phyloP scores from a whole-genome alignment of 2,797 vertebrate species.

The Rhyacichthys aspro region DNA sequence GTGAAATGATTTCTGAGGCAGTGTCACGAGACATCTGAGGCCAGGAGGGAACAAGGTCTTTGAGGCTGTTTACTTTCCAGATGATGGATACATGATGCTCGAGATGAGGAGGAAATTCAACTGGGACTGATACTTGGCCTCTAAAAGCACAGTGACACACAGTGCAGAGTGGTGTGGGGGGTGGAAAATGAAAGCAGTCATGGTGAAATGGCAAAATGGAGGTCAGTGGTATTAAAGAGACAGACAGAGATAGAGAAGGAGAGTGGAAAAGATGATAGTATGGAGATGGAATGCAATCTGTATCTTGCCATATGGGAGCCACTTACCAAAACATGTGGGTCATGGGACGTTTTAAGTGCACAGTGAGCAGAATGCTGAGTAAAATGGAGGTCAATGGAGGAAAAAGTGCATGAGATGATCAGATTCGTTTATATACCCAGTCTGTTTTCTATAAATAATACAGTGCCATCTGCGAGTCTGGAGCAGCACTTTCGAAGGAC shows the following conservation, averaged over 20 bases:
- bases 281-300: constrained; percentile 12
- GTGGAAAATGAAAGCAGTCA: constrained; percentile 15
- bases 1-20: constrained; percentile 2
- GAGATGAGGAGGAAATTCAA: constrained; percentile 20
- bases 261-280: constrained; percentile 1
- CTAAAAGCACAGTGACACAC: constrained; percentile 31
- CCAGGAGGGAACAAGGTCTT: neutral
- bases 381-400: constrained; percentile 46
- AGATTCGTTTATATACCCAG: constrained; percentile 23
- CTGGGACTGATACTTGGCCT: constrained; percentile 30
- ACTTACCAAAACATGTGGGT: constrained; percentile 7
- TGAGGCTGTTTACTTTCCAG: constrained; percentile 2
- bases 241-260: neutral
- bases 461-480: constrained; percentile 44
- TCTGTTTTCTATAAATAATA: constrained; percentile 54
- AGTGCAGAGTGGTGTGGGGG: neutral
- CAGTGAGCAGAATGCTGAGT: constrained; percentile 34
- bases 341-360: constrained; percentile 41
- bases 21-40: neutral
- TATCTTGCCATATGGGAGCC: constrained; percentile 28
- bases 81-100: constrained; percentile 13
- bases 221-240: constrained; percentile 34
- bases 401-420: constrained; percentile 14
- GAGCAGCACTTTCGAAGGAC: constrained; percentile 38
- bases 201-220: constrained; percentile 39